Conservation (phyloP, 2,113 vertebrate genomes). For the Phrynosoma platyrhinos region DNA sequence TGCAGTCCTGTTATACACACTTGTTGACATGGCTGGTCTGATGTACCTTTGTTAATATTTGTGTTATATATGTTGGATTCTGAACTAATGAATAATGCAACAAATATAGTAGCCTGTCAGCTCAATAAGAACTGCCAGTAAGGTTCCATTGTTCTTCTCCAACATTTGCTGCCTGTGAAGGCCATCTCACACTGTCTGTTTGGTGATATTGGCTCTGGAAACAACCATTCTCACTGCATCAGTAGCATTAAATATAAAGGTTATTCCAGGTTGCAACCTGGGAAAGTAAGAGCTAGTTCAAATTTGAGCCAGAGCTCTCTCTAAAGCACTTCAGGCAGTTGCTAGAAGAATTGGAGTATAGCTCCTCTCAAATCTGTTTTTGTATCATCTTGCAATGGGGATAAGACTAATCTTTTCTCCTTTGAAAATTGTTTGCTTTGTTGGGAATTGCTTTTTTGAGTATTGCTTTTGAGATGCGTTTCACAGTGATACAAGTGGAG, state of each 20-base stretch:
- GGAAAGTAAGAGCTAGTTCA: neutral
- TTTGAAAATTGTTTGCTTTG: neutral
- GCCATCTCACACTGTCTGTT: too few relatives aligned
- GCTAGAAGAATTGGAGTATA: neutral
- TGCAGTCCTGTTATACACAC: too few relatives aligned
- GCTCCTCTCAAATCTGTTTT: neutral
- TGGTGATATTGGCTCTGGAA: too few relatives aligned
- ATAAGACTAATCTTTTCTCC: constrained; percentile 7
- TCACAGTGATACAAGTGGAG: neutral
- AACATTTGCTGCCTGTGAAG: too few relatives aligned
- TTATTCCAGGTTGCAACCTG: neutral
- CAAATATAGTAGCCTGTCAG: too few relatives aligned
- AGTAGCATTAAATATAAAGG: neutral
- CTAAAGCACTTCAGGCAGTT: neutral
- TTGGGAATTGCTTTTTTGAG: neutral
- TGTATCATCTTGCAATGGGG: neutral
- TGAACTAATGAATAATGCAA: too few relatives aligned
- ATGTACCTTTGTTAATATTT: too few relatives aligned
- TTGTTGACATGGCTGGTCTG: too few relatives aligned
- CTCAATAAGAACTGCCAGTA: too few relatives aligned
- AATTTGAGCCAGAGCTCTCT: neutral
- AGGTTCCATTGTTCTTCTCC: too few relatives aligned
- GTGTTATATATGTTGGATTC: too few relatives aligned
- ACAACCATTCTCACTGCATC: neutral
- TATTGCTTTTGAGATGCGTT: neutral